Base-by-base conservation (phyloP, 2,113 vertebrate genomes). In the Phylloscopus trochilus region DNA sequence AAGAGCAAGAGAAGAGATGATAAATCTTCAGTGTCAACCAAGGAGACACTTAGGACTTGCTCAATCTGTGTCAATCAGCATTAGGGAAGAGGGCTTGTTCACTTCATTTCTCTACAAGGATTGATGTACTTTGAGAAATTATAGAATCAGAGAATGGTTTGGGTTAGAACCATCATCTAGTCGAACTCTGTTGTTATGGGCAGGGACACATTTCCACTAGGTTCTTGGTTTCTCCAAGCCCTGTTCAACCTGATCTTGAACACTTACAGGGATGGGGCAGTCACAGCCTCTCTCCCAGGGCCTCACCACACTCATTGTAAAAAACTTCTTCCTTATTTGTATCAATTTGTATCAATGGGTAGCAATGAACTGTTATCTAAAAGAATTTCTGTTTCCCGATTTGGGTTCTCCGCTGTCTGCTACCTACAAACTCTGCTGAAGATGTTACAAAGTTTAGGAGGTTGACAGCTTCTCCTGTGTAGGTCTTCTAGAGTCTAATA, bases 1-100 rank as follows among this genome's bases (percentile, higher is more conserved):
- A 53, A 63, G 39, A 88, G 15, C 10, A 41, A 60, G 44, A 68
- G 23, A 35, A 83, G 22, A 21, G 69, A 10, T 3, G 37, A 80
- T n/a, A 76, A 90, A 93, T 3, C 23, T 35, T 3, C 20, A 43
- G 9, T 35, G 6, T 24, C 41, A 73, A 33, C 41, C 0, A 2
- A 53, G 31, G 44, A 72, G 72, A 62, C 35, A 7, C 28, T 16
- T 21, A 4, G 27, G 43, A 35, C 28, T 74, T 60, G 35, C 31
- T 87, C 41, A 33, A 5, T 60, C 56, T 2, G 0, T 70, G 72
- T 20, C 30, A 39, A 0, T 52, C 31, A 41, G 12, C 23, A 8
- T 16, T 11, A 35, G 20, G 37, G 22, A 39, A 39, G 9, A 39
- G 37, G 37, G 37, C 37, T 39, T 39, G 37, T 39, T 39, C 37